Evolutionary conservation across 2,113 vertebrate species (phyloP).

Genomic region (Etia nguti): DNA sequence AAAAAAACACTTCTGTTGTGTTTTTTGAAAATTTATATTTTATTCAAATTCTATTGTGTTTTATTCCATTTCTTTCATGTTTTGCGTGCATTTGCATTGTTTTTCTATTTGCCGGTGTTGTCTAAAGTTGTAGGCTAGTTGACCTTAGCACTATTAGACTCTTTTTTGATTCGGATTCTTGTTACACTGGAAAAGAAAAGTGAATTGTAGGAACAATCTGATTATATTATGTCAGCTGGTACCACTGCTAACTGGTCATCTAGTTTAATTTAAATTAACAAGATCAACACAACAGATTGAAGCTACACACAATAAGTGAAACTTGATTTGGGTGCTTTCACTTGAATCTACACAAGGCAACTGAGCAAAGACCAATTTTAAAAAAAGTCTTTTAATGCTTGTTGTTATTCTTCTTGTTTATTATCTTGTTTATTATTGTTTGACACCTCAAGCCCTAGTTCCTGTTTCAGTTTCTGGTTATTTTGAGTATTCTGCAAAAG

Average conservation of each 20-base stretch:
- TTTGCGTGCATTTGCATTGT: neutral
- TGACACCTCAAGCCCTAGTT: neutral
- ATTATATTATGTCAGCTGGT: neutral
- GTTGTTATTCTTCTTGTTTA: neutral
- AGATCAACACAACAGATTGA: neutral
- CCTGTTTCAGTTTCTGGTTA: neutral
- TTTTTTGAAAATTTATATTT: neutral
- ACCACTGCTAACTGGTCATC: neutral
- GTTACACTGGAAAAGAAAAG: neutral
- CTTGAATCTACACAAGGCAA: neutral
- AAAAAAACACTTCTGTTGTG: neutral
- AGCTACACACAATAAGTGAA: neutral
- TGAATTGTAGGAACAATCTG: neutral
- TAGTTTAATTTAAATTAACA: accelerated
- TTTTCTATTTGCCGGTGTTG: neutral
- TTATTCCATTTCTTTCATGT: accelerated
- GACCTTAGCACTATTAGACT: neutral
- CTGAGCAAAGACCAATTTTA: neutral
- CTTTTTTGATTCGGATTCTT: neutral
- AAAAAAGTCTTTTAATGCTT: neutral
- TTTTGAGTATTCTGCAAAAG: neutral
- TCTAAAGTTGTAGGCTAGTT: neutral
- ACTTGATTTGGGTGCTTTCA: neutral
- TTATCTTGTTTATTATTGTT: neutral
- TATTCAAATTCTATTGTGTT: neutral